phyloP scores from a whole-genome alignment of 2,113 vertebrate genomes.

The Pterophyllum scalare region DNA sequence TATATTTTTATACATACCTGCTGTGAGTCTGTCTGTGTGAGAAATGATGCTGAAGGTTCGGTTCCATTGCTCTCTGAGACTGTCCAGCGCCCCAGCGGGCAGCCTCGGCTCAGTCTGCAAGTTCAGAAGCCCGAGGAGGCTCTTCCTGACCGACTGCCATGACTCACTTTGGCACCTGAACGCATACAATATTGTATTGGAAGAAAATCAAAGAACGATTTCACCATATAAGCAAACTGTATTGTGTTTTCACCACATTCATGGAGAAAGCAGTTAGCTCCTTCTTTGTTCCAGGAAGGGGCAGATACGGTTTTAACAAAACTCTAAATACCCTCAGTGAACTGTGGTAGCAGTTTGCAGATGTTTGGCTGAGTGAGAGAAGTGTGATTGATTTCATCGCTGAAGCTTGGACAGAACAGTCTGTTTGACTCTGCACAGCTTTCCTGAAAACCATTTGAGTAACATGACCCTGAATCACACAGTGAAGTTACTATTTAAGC shows the following conservation, averaged over 20 bases:
- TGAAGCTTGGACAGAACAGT: conserved; percentile 23
- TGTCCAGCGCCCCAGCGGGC: conserved; percentile 41
- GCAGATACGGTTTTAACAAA: not conserved
- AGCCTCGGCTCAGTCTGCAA: conserved; percentile 70
- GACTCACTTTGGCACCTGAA: conserved; percentile 66
- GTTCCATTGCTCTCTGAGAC: conserved; percentile 67
- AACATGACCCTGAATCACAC: not conserved
- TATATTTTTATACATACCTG: conserved; percentile 20
- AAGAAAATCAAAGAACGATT: not conserved
- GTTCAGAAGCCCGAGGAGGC: conserved; percentile 68
- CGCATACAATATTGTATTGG: not conserved
- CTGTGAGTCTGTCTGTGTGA: not conserved
- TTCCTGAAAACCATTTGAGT: not conserved
- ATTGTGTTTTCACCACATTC: not conserved
- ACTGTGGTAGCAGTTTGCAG: not conserved
- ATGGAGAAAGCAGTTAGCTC: not conserved
- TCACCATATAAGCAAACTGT: not conserved
- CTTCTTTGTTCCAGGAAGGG: not conserved
- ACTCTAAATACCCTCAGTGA: not conserved
- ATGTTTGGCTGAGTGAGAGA: not conserved
- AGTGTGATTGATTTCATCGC: conserved; percentile 11
- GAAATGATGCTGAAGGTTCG: not conserved
- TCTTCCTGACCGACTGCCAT: conserved; percentile 57
- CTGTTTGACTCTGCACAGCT: conserved; percentile 13
- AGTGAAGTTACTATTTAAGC: not conserved